Base-by-base conservation (phyloP, 1,140 invertebrate species). In the Theocolax elegans region DNA sequence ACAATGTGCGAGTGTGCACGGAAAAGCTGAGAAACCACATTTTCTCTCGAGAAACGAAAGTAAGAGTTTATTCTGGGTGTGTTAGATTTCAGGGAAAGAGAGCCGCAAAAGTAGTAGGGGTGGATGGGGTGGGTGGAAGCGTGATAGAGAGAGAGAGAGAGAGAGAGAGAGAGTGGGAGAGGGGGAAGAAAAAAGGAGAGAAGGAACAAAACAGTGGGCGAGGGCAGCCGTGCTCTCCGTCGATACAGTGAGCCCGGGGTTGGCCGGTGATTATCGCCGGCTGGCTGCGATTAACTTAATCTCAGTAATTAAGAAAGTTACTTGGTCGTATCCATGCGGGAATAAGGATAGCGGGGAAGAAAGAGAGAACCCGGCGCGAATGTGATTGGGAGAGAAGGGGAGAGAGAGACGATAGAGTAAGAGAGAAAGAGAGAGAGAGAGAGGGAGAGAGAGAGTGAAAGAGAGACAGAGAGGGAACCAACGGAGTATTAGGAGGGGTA, bases 251-350 rank as follows among this genome's bases (percentile, higher is more conserved):
- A 68, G 42, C 66, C 40, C 40, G 49, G 67, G 70, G 60, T 67
- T 77, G 74, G 74, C 72, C 75, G 75, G 73, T 79, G 78, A 81
- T 84, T 82, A 83, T 82, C 80, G 75, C 80, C 72, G 76, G 72
- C 75, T 80, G 70, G 75, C 75, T 81, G 81, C 80, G 80, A 85
- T 84, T 82, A 81, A 83, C 73, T 82, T 83, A 83, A 85, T 85
- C 79, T 83, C 76, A 74, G 83, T 83, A 83, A 84, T 85, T 84
- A 85, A 85, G 81, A 80, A 83, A 84, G 79, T 83, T 84, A 81
- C 79, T 83, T 72, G 75, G 75, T 78, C 75, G 75, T 77, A 77
- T 77, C 79, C 80, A 78, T 77, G 78, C 77, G 81, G 78, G 81
- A 83, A 81, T 81, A 79, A 74, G 77, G 73, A 67, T 63, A 56